phyloP scores from a whole-genome alignment of 2,113 vertebrate species.

The Pungitius pungitius region DNA sequence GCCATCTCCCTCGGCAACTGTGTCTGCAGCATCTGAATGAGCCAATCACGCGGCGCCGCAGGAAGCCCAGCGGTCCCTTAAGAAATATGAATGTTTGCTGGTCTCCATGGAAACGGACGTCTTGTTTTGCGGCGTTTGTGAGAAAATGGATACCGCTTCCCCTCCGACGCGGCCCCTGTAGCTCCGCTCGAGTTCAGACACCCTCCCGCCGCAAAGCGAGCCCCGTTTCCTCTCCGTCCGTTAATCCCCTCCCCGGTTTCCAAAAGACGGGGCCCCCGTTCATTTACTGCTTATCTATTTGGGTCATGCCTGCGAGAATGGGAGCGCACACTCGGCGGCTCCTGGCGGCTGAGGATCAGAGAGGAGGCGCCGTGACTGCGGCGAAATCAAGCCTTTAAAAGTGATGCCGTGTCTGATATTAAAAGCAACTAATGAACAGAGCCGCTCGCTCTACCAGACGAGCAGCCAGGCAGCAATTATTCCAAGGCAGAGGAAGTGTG shows the following conservation, averaged over 20 bases:
- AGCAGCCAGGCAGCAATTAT: slow-evolving; percentile 70
- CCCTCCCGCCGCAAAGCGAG: slow-evolving; percentile 4
- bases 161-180: slow-evolving; percentile 27
- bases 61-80: slow-evolving; percentile 50
- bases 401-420: slow-evolving; percentile 68
- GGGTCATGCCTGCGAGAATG: slow-evolving; percentile 65
- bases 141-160: slow-evolving; percentile 48
- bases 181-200: slow-evolving; percentile 26
- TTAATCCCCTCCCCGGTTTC: slow-evolving; percentile 45
- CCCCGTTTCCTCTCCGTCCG: slow-evolving; percentile 18
- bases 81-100: slow-evolving; percentile 67
- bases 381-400: slow-evolving; percentile 74
- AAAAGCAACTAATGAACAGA: slow-evolving; percentile 71
- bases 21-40: slow-evolving; percentile 59
- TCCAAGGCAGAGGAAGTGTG: slow-evolving; percentile 68
- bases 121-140: slow-evolving; percentile 53
- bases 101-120: slow-evolving; percentile 72
- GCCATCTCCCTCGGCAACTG: slow-evolving; percentile 44
- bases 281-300: slow-evolving; percentile 74
- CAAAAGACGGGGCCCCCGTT: slow-evolving; percentile 50
- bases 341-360: slow-evolving; percentile 51
- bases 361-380: slow-evolving; percentile 55
- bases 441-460: slow-evolving; percentile 54
- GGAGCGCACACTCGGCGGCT: slow-evolving; percentile 63
- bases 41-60: slow-evolving; percentile 57